Conservation (phyloP, 2,797 vertebrate genomes). For the Tadarida brasiliensis region DNA sequence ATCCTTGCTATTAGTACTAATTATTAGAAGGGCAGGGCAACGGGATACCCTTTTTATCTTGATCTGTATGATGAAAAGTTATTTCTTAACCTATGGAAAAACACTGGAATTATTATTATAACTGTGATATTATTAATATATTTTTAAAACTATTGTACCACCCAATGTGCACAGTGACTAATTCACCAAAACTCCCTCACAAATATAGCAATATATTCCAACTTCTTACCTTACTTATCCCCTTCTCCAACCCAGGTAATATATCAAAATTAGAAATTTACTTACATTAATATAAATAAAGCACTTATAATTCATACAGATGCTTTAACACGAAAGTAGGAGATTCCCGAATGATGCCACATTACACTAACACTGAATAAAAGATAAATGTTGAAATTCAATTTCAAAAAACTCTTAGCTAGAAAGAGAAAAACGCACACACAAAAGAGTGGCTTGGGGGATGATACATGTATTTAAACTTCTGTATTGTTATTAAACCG, state of each 20-base stretch:
- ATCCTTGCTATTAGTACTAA: background rate
- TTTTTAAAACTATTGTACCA: background rate
- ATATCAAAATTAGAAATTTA: background rate
- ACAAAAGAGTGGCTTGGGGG: background rate
- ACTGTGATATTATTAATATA: background rate
- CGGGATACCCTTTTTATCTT: background rate
- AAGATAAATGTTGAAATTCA: background rate
- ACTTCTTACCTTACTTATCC: background rate
- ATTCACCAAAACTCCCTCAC: background rate
- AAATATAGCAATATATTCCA: background rate
- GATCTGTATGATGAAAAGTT: background rate
- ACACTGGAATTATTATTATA: background rate
- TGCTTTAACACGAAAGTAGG: background rate
- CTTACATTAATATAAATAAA: background rate
- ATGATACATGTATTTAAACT: background rate
- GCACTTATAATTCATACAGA: background rate
- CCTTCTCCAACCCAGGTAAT: background rate
- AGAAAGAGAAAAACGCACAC: background rate
- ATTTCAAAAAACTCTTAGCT: conserved; percentile 23
- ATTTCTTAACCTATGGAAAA: background rate
- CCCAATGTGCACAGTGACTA: background rate
- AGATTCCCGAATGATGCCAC: background rate
- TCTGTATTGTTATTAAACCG: conserved; percentile 39
- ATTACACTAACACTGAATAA: background rate
- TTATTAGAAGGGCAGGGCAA: background rate